Evolutionary conservation across 2,888 invertebrate genomes (phyloP).

Genomic region (Orthosia gothica): DNA sequence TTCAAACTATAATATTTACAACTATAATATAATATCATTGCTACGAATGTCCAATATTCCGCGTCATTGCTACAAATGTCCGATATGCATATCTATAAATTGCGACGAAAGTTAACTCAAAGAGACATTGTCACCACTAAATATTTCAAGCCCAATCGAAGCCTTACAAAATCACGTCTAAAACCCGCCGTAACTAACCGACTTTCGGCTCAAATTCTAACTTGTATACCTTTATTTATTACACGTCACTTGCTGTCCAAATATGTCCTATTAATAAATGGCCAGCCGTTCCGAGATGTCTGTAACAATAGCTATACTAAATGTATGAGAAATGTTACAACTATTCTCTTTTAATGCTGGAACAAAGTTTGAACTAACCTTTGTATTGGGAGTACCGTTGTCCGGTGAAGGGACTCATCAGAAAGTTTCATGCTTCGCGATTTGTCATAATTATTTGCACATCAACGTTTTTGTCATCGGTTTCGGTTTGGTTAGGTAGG

Average conservation of each 20-base stretch:
- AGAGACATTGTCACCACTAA: constrained; percentile 38
- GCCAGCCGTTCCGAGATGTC: constrained; percentile 72
- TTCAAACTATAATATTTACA: neutral
- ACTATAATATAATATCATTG: no score
- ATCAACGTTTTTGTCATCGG: neutral
- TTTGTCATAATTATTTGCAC: constrained; percentile 42
- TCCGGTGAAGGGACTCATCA: constrained; percentile 22
- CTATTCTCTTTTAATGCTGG: constrained; percentile 70
- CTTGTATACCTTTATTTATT: constrained; percentile 82
- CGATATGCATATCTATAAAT: neutral
- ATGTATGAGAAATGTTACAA: constrained; percentile 79
- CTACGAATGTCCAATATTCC: no score
- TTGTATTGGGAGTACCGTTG: constrained; percentile 46
- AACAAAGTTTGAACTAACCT: constrained; percentile 41
- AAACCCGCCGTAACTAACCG: constrained; percentile 64
- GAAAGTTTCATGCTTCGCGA: constrained; percentile 20
- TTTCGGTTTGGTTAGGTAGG: neutral
- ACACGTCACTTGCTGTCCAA: constrained; percentile 85
- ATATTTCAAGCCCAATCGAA: constrained; percentile 41
- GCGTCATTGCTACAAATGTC: neutral
- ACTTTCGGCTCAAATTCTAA: constrained; percentile 62
- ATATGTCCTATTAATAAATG: constrained; percentile 90
- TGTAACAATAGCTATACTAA: constrained; percentile 81
- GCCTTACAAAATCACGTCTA: constrained; percentile 44
- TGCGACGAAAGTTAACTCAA: neutral